phyloP scores from a whole-genome alignment of 2,888 invertebrate genomes.

The Microctonus hyperodae region DNA sequence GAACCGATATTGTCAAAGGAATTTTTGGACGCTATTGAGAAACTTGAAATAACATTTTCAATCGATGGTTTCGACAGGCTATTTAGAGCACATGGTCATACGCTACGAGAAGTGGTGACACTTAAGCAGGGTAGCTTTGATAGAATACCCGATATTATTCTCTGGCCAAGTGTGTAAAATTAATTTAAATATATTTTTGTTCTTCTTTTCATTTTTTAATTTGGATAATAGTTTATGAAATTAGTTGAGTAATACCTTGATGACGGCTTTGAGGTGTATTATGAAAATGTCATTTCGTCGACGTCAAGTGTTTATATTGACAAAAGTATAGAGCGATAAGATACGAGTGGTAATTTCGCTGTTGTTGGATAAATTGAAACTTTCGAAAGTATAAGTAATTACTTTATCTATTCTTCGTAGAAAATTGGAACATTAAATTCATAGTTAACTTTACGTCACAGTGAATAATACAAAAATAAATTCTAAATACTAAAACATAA shows the following conservation, averaged over 20 bases:
- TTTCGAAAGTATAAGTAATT: background rate
- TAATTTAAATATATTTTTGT: background rate
- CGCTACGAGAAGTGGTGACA: constrained; percentile 85
- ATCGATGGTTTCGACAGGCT: constrained; percentile 83
- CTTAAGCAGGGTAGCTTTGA: constrained; percentile 77
- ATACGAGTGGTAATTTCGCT: background rate
- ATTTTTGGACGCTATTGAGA: constrained; percentile 69
- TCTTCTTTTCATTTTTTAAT: background rate
- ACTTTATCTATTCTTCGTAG: background rate
- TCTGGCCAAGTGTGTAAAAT: constrained; percentile 82
- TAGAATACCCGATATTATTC: constrained; percentile 90
- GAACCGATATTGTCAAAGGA: constrained; percentile 70
- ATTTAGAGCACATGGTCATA: constrained; percentile 91
- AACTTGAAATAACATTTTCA: constrained; percentile 69
- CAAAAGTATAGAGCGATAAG: constrained; percentile 5
- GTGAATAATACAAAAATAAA: background rate
- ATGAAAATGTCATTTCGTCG: no score
- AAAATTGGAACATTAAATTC: background rate
- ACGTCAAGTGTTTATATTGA: background rate
- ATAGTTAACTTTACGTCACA: background rate
- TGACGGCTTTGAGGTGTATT: background rate
- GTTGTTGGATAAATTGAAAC: background rate
- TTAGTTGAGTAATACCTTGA: no score
- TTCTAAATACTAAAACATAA: background rate
- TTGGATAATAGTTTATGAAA: no score